Conservation (phyloP, 2,888 invertebrate species). For the Synergus itoensis region DNA sequence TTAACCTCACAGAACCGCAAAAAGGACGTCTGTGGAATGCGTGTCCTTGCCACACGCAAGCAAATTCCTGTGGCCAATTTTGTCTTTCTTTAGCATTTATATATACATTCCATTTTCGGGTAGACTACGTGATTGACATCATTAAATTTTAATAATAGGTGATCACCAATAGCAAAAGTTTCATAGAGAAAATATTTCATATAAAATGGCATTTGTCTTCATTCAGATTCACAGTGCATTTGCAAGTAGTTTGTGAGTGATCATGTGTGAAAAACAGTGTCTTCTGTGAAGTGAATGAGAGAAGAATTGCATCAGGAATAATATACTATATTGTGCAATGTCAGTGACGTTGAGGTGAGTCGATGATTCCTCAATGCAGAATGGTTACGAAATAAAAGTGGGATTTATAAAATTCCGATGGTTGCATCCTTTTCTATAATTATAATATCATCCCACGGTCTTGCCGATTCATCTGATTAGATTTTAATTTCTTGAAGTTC, state of each 20-base stretch:
- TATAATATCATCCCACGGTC: slow-evolving; percentile 10
- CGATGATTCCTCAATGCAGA: background rate
- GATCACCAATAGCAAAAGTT: background rate
- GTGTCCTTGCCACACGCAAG: slow-evolving; percentile 22
- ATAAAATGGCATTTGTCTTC: background rate
- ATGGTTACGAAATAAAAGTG: slow-evolving; percentile 16
- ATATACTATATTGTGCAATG: slow-evolving; percentile 26
- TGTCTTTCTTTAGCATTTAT: background rate
- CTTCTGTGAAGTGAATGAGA: background rate
- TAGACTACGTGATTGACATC: no score
- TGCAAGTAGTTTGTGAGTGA: background rate
- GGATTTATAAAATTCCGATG: slow-evolving; percentile 8
- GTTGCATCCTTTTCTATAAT: slow-evolving; percentile 21
- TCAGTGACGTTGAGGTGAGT: slow-evolving; percentile 34
- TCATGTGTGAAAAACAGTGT: slow-evolving; percentile 9
- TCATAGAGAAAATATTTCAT: background rate
- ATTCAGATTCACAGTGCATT: slow-evolving; percentile 2
- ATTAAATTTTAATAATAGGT: background rate
- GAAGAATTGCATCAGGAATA: slow-evolving; percentile 30
- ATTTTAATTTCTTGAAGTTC: background rate
- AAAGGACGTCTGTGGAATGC: slow-evolving; percentile 23
- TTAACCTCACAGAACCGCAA: slow-evolving; percentile 16
- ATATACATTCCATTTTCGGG: background rate
- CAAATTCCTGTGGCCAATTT: background rate
- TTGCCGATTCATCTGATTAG: background rate